Percentiles rank a stretch among this genome's conserved stretches.
Evolutionary conservation across 30 jellyfish, hydroid and myxozoan species (phyloP).

Genomic region (Hydractinia echinata): DNA sequence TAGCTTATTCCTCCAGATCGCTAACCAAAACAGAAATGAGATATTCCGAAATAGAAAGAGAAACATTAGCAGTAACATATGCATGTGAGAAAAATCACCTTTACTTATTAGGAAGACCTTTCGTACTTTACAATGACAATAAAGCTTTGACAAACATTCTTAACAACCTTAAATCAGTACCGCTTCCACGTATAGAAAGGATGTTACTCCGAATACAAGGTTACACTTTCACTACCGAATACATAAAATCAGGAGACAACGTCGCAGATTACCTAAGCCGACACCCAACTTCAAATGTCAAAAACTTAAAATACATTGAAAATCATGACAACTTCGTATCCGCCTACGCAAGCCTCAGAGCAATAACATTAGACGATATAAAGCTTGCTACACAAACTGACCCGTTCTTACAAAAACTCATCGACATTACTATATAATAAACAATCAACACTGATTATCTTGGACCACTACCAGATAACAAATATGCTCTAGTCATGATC

Average conservation of each 20-base stretch:
- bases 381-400: too few relatives aligned
- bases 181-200: constrained; percentile 34
- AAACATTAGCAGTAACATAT: constrained; percentile 1
- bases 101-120: constrained; percentile 9
- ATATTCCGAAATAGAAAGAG: constrained; percentile 21
- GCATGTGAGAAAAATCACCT: constrained; percentile 14
- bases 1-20: constrained; percentile 14
- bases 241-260: not conserved
- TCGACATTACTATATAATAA: not conserved
- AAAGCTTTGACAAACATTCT: constrained; percentile 11
- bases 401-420: too few relatives aligned
- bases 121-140: constrained; percentile 8
- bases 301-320: not conserved
- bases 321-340: too few relatives aligned
- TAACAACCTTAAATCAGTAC: constrained; percentile 25
- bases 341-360: too few relatives aligned
- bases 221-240: not conserved
- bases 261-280: constrained; percentile 9
- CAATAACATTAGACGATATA: too few relatives aligned
- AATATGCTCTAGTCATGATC: constrained; percentile 21
- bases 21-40: constrained; percentile 11
- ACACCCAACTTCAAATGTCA: constrained; percentile 3
- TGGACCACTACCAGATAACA: constrained; percentile 30
- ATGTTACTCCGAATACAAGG: constrained; percentile 30
- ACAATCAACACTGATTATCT: constrained; percentile 49